Evolutionary conservation across 1,140 invertebrate genomes (phyloP).

Genomic region (Acyrthosiphon pisum): DNA sequence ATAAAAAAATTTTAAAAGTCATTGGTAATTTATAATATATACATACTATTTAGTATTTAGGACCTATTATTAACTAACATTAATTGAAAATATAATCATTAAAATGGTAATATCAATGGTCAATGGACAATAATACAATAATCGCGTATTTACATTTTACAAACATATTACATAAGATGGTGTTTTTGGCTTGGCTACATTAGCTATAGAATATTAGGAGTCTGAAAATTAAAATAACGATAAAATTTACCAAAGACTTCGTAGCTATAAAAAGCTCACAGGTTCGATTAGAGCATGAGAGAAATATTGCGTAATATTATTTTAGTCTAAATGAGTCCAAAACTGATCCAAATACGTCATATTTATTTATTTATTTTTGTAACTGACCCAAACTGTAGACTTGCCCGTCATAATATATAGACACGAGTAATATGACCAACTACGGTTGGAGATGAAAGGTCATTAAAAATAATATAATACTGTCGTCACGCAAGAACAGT

Average conservation of each 20-base stretch:
- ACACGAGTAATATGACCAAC: not conserved
- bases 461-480: conserved; percentile 8
- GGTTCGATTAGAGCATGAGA: not conserved
- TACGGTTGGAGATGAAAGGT: not conserved
- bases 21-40: not conserved
- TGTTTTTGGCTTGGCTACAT: not conserved
- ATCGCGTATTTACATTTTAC: not conserved
- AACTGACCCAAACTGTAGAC: not conserved
- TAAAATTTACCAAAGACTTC: not conserved
- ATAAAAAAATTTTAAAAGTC: not conserved
- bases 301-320: not conserved
- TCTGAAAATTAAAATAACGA: not conserved
- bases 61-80: not conserved
- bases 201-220: not conserved
- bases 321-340: not conserved
- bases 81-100: not conserved
- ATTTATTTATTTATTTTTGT: not conserved
- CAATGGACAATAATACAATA: not conserved
- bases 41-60: not conserved
- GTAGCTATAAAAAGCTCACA: not conserved
- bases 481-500: not conserved
- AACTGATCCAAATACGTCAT: not conserved
- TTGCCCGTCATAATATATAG: not conserved
- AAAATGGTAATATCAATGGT: not conserved
- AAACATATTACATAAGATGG: not conserved